phyloP scores from a whole-genome alignment of 2,888 invertebrate species.

The Cephus pygmeus region DNA sequence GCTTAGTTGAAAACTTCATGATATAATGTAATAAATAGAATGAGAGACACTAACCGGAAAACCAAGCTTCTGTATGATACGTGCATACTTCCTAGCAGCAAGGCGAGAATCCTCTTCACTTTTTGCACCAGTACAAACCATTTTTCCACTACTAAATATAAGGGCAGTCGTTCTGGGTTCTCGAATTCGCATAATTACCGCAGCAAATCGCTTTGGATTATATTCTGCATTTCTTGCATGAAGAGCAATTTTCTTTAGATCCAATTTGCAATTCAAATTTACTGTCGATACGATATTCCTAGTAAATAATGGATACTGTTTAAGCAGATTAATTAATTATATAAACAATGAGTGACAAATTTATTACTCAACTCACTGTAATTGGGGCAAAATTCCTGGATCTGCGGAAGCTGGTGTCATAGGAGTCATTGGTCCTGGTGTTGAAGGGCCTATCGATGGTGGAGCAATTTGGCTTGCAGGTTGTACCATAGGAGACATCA shows the following conservation, averaged over 20 bases:
- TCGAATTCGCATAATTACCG: slow-evolving; percentile 95
- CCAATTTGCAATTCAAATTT: slow-evolving; percentile 93
- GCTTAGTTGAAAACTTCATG: not conserved
- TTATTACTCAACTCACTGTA: slow-evolving; percentile 75
- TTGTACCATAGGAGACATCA: slow-evolving; percentile 86
- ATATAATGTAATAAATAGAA: not conserved
- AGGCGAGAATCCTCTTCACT: slow-evolving; percentile 83
- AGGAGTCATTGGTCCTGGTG: slow-evolving; percentile 84
- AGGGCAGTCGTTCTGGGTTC: slow-evolving; percentile 88
- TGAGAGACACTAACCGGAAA: slow-evolving; percentile 70
- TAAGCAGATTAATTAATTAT: not conserved
- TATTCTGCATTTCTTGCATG: slow-evolving; percentile 99
- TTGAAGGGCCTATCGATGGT: slow-evolving; percentile 78
- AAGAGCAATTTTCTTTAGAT: slow-evolving; percentile 95
- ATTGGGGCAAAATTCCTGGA: slow-evolving; percentile 92
- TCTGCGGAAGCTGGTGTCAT: slow-evolving; percentile 90
- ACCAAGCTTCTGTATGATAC: slow-evolving; percentile 84
- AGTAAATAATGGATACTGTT: slow-evolving; percentile 49
- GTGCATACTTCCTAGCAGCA: slow-evolving; percentile 84
- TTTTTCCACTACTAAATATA: slow-evolving; percentile 87
- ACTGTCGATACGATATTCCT: slow-evolving; percentile 99
- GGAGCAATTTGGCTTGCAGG: slow-evolving; percentile 73
- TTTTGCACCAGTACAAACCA: slow-evolving; percentile 90
- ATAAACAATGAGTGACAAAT: not conserved
- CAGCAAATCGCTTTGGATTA: slow-evolving; percentile 98